Evolutionary conservation across 2,888 invertebrate genomes (phyloP).

Genomic region (Drosophila kokeensis): DNA sequence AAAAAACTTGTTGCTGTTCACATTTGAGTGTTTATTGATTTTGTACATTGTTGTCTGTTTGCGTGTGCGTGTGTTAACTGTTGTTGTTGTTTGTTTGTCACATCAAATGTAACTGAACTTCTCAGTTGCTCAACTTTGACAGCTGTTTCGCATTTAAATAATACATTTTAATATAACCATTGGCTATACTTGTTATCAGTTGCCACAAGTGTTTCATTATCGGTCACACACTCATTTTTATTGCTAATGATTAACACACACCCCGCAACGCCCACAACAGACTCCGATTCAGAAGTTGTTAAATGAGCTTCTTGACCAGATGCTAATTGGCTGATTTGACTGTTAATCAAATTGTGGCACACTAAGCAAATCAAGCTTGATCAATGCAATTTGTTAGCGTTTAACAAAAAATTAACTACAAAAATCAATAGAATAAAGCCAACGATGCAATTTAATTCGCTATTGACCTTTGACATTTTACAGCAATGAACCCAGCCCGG

Average conservation of each 20-base stretch:
- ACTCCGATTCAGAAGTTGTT: slow-evolving; percentile 1
- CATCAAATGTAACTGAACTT: neutral
- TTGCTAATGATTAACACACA: slow-evolving; percentile 31
- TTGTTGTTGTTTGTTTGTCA: neutral
- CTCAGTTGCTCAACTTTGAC: slow-evolving; percentile 5
- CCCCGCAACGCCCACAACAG: neutral
- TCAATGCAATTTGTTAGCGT: slow-evolving; percentile 8
- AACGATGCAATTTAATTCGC: neutral
- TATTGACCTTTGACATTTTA: slow-evolving; percentile 12
- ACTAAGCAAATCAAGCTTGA: slow-evolving; percentile 8
- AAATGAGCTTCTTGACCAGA: slow-evolving; percentile 25
- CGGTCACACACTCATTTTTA: slow-evolving; percentile 35
- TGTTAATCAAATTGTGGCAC: slow-evolving; percentile 54
- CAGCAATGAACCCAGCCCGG: slow-evolving; percentile 28
- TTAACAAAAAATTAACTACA: slow-evolving; percentile 2
- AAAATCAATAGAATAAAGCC: slow-evolving; percentile 34
- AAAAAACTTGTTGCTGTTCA: slow-evolving; percentile 32
- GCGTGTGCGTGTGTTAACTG: neutral
- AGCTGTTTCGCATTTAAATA: slow-evolving; percentile 14
- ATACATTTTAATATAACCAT: slow-evolving; percentile 6
- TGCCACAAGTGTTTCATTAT: slow-evolving; percentile 35
- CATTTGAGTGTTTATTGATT: slow-evolving; percentile 27
- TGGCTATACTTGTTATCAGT: slow-evolving; percentile 4
- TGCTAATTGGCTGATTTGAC: slow-evolving; percentile 54
- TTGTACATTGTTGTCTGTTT: neutral